Evolutionary conservation across 1,140 invertebrate species (phyloP).

Genomic region (Drosophila persimilis): DNA sequence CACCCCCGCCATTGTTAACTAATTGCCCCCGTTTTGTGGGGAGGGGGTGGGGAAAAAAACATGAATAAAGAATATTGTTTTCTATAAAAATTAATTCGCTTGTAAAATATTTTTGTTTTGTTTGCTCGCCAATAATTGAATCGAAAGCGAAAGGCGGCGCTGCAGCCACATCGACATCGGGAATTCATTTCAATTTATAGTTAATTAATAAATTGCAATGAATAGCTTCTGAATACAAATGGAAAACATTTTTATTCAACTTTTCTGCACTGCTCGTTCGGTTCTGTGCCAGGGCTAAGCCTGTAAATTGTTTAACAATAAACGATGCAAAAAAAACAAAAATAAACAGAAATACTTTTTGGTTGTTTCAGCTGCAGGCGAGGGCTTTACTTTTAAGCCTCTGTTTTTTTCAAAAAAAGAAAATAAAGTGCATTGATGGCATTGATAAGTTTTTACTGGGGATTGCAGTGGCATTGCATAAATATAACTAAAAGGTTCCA

Average conservation of each 20-base stretch:
- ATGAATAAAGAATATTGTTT: slow-evolving; percentile 41
- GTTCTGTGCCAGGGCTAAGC: slow-evolving; percentile 18
- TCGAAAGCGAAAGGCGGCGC: slow-evolving; percentile 50
- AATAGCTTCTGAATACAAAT: slow-evolving; percentile 33
- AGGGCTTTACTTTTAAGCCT: slow-evolving; percentile 24
- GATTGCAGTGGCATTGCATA: too few relatives aligned
- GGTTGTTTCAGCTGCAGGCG: slow-evolving; percentile 6
- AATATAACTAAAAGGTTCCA: too few relatives aligned
- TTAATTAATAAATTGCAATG: slow-evolving; percentile 59
- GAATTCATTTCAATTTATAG: slow-evolving; percentile 52
- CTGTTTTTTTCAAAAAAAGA: slow-evolving; percentile 21
- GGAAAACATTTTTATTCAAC: slow-evolving; percentile 42
- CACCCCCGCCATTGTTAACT: slow-evolving; percentile 53
- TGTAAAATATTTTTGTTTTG: slow-evolving; percentile 58
- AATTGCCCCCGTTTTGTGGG: slow-evolving; percentile 55
- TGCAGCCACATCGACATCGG: not conserved
- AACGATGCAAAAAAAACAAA: slow-evolving; percentile 20
- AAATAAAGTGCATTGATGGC: slow-evolving; percentile 11
- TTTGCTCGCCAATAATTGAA: slow-evolving; percentile 54
- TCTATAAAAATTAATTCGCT: slow-evolving; percentile 59
- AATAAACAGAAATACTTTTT: not conserved
- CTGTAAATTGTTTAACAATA: slow-evolving; percentile 51
- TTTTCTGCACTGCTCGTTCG: slow-evolving; percentile 3
- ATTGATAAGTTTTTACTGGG: too few relatives aligned
- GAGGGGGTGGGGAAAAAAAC: not conserved